phyloP scores from a whole-genome alignment of 2,113 vertebrate genomes.

The Eptesicus fuscus region DNA sequence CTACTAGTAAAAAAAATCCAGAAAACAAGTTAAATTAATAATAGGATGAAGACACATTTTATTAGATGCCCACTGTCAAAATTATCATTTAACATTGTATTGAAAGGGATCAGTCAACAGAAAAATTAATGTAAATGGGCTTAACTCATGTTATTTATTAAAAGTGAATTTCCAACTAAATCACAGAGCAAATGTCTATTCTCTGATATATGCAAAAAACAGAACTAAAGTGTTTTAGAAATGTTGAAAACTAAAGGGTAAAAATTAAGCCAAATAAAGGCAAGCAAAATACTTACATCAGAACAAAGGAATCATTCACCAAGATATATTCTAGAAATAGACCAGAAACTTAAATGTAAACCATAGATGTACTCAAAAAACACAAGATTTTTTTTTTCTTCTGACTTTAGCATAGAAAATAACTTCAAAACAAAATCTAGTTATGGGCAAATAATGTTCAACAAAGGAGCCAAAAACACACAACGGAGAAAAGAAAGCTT shows the following conservation, averaged over 20 bases:
- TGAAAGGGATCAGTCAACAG: neutral
- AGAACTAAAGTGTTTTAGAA: neutral
- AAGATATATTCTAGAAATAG: neutral
- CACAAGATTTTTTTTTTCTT: neutral
- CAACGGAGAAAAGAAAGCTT: neutral
- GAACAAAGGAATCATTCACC: neutral
- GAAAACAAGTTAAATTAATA: neutral
- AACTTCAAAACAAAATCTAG: neutral
- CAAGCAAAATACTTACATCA: neutral
- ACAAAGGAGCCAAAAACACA: neutral
- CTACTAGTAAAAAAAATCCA: neutral
- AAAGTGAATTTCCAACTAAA: neutral
- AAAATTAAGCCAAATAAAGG: constrained; percentile 21
- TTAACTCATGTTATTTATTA: neutral
- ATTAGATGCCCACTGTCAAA: neutral
- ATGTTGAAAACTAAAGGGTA: neutral
- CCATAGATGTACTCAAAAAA: neutral
- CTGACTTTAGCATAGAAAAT: neutral
- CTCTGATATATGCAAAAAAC: neutral
- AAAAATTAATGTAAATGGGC: neutral
- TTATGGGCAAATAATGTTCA: neutral
- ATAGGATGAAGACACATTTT: neutral
- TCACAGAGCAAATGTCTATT: neutral
- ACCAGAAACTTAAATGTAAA: neutral
- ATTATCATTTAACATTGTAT: neutral